A percentile compares a stretch with the other conserved stretches of the same genome.
Evolutionary conservation across 2,888 invertebrate genomes (phyloP).

Genomic region (Rhamphomyia laevipes): DNA sequence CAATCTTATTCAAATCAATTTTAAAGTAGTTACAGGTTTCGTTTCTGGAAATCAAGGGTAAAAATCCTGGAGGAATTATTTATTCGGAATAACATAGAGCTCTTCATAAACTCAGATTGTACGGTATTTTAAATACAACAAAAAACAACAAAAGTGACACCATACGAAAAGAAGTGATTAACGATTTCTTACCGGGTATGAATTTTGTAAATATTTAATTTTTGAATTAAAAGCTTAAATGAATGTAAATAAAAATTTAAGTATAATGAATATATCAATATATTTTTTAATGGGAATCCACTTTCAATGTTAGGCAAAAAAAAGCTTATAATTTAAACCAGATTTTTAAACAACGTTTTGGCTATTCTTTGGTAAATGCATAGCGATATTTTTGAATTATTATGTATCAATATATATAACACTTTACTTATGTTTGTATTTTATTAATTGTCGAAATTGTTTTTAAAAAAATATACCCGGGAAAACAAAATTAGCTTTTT

Average conservation of each 20-base stretch:
- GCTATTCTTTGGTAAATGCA: neutral
- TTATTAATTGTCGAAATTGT: neutral
- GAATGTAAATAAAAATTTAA: no score
- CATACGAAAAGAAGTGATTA: no score
- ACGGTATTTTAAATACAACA: neutral
- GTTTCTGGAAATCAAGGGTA: neutral
- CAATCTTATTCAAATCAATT: no score
- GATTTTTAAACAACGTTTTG: neutral
- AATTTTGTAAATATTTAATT: no score
- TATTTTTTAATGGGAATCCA: neutral
- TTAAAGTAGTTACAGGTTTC: neutral
- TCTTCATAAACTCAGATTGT: neutral
- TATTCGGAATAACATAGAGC: neutral
- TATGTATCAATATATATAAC: no score
- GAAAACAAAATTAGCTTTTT: neutral
- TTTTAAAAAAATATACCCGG: conserved; percentile 1
- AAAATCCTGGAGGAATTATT: neutral
- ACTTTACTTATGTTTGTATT: neutral
- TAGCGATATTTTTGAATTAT: neutral
- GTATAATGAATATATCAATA: no score
- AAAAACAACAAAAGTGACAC: no score
- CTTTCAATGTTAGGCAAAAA: neutral
- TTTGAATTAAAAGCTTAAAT: no score
- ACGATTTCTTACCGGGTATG: no score
- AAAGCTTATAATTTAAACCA: neutral